Evolutionary conservation across 2,888 invertebrate species (phyloP), one percentile per base, ranked within the genome.

Genomic region (Amiota communis): DNA sequence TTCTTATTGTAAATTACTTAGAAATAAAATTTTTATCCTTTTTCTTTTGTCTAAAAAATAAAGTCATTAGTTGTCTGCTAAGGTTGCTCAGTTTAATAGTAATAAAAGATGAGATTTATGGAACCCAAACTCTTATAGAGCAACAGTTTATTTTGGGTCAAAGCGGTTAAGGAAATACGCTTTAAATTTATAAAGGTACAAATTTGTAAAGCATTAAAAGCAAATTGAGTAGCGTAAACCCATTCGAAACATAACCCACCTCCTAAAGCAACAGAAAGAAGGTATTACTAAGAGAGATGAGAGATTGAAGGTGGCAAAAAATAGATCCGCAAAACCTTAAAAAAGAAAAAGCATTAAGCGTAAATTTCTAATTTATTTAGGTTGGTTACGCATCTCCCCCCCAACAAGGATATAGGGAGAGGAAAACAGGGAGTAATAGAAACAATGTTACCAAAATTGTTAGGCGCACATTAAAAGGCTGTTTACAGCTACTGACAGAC

Each of bases 281-380:
- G 36, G 36, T 36, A 6, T 4, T 6, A 36, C 6, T 36, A 36
- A 36, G 36, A 36, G 36, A 36, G 6, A 36, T 36, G 36, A 36
- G 8, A 36, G 36, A 6, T 36, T 36, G 36, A 36, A 36, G 36
- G 36, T 36, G 36, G 36, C 74, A 74, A 72, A 72, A 75, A 23
- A n/a, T n/a, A 63, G 36, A 36, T 36, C 3, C 36, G 36, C 51
- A 64, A 59, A 2, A 63, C 65, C 48, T n/a, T 20, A 47, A 70
- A 64, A 70, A 17, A 72, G 67, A 64, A 69, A 51, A 48, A 47
- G 23, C 72, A 72, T 75, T 72, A 73, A 71, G 77, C 78, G 82
- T 84, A 85, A 78, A 85, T 82, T 80, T 80, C 78, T 78, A 80
- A 80, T 82, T 84, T 85, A 78, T 77, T 79, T 75, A 20, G 63